Percentiles rank a stretch among this genome's conserved stretches.
phyloP scores from a whole-genome alignment of 2,888 invertebrate genomes.

The Meandrusa payeni region DNA sequence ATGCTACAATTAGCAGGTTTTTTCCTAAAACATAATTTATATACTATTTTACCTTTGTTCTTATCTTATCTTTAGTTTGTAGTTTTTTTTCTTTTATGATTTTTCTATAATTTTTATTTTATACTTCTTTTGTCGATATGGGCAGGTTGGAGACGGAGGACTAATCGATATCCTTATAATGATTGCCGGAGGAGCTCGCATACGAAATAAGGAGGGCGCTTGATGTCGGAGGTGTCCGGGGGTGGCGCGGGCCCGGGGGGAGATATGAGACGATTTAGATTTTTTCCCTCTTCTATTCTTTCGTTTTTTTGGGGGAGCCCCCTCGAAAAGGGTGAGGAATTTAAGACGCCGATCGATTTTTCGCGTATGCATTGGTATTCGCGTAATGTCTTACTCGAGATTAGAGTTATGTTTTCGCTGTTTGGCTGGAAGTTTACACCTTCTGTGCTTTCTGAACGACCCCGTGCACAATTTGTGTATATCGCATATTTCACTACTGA shows the following conservation, averaged over 20 bases:
- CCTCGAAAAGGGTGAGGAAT: constrained; percentile 81
- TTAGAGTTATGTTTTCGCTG: constrained; percentile 71
- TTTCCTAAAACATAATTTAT: no score
- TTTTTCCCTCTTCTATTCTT: constrained; percentile 81
- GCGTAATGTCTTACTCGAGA: constrained; percentile 79
- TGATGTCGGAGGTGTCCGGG: constrained; percentile 74
- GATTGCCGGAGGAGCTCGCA: constrained; percentile 81
- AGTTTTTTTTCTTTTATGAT: no score
- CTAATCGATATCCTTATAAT: constrained; percentile 82
- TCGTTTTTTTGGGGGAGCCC: constrained; percentile 80
- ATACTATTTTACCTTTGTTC: no score
- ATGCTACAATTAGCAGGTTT: no score
- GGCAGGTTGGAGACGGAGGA: constrained; percentile 74
- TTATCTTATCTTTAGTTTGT: no score
- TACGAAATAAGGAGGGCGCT: constrained; percentile 81
- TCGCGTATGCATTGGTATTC: constrained; percentile 80
- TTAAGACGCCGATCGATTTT: constrained; percentile 81
- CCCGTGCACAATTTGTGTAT: constrained; percentile 1
- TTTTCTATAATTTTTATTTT: no score
- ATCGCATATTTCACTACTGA: neutral
- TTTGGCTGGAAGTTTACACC: constrained; percentile 34
- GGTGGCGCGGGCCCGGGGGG: constrained; percentile 49
- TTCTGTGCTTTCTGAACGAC: constrained; percentile 5
- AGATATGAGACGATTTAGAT: constrained; percentile 82
- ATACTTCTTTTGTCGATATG: no score